These are phyloP conservation scores for Pagetopsis macropterus DNA, from an alignment of 2,797 vertebrate genomes.

Conservation along the genomic window DNA sequence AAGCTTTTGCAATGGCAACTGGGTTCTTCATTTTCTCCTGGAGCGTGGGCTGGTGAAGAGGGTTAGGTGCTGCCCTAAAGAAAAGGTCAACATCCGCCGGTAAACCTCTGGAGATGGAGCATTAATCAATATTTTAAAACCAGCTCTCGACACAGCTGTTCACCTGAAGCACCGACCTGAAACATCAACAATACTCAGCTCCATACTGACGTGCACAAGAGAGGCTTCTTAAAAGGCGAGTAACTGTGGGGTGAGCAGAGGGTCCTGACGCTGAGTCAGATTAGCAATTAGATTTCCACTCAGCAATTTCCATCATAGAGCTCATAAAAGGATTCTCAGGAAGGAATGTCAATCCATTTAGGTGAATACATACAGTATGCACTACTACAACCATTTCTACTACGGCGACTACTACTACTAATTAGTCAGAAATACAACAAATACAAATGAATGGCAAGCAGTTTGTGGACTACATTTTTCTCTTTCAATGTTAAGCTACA, in stretches of 20 bases:
- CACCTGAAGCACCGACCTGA: not conserved
- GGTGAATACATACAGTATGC: not conserved
- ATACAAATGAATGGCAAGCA: not conserved
- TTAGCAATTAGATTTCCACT: not conserved
- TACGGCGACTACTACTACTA: not conserved
- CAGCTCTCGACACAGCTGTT: not conserved
- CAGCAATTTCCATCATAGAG: not conserved
- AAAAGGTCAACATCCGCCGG: conserved; percentile 38
- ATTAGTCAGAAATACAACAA: conserved; percentile 1
- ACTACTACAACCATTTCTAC: not conserved
- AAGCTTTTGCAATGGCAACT: not conserved
- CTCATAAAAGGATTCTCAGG: not conserved
- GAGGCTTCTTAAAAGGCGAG: not conserved
- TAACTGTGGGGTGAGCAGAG: conserved; percentile 15
- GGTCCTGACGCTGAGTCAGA: conserved; percentile 7
- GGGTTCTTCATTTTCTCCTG: conserved; percentile 1
- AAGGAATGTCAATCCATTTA: not conserved
- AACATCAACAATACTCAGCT: not conserved
- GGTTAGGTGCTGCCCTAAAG: not conserved
- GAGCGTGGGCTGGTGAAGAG: not conserved
- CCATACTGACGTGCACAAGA: not conserved
- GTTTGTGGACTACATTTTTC: not conserved
- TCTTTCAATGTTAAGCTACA: not conserved
- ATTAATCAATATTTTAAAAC: conserved; percentile 32
- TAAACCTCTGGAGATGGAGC: conserved; percentile 1